These are phyloP conservation scores for Glareola pratincola DNA, from an alignment of 2,113 vertebrate genomes.

Conservation along the genomic window DNA sequence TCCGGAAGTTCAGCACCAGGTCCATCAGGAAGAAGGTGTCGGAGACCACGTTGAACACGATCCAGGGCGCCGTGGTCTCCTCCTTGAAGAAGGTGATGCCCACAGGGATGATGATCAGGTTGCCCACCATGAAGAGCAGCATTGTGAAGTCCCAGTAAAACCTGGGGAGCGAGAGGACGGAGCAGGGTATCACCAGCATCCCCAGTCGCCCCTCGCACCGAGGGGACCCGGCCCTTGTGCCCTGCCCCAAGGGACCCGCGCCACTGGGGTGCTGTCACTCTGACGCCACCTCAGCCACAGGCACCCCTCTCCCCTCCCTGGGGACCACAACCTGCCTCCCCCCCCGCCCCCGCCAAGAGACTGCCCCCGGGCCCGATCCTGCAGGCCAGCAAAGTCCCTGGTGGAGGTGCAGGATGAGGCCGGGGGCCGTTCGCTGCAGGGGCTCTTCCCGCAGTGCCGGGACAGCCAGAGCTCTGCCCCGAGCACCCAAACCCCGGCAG, in stretches of 20 bases:
- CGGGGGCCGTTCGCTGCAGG: fast-evolving
- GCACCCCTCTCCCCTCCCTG: background rate
- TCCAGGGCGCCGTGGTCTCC: slow-evolving; percentile 95
- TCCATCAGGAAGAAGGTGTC: slow-evolving; percentile 99
- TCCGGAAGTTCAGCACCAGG: slow-evolving; percentile 97
- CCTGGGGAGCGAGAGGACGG: slow-evolving; percentile 58
- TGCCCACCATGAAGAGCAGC: slow-evolving; percentile 99
- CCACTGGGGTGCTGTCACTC: background rate
- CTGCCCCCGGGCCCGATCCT: background rate
- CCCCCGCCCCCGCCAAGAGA: background rate
- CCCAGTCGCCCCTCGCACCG: fast-evolving
- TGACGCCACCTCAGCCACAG: background rate
- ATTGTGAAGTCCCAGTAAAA: slow-evolving; percentile 99
- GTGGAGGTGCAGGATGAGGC: background rate
- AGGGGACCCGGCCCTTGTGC: fast-evolving
- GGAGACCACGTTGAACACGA: slow-evolving; percentile 96
- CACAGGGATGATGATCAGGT: slow-evolving; percentile 97
- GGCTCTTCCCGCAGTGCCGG: background rate
- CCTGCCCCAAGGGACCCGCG: fast-evolving
- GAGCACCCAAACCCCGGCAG: background rate
- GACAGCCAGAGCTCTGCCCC: fast-evolving
- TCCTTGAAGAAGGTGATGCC: slow-evolving; percentile 99
- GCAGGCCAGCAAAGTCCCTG: background rate
- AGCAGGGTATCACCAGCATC: background rate
- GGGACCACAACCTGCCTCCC: background rate